Evolutionary conservation across 2,113 vertebrate genomes (phyloP).

Genomic region (Oriolus oriolus): DNA sequence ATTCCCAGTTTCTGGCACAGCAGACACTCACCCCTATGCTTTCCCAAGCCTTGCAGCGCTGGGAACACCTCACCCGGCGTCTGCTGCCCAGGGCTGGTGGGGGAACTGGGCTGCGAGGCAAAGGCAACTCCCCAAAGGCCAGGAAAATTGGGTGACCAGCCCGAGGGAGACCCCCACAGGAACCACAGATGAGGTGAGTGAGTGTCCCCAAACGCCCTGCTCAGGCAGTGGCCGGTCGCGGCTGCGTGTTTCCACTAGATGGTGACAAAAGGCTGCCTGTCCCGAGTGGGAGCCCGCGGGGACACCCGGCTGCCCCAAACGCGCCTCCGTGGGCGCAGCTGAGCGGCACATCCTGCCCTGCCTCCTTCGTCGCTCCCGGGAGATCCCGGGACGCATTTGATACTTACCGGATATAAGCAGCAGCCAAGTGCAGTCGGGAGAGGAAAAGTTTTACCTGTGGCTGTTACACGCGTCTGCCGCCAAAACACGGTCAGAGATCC

Average conservation of each 20-base stretch:
- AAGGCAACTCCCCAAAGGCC: background rate
- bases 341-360: background rate
- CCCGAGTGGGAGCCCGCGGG: background rate
- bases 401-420: background rate
- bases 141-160: background rate
- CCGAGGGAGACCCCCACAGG: rapidly evolving
- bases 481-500: background rate
- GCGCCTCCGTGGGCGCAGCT: background rate
- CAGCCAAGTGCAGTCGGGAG: rapidly evolving
- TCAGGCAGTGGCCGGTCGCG: background rate
- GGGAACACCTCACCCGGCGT: rapidly evolving
- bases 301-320: background rate
- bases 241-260: slow-evolving; percentile 20
- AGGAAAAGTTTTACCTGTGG: background rate
- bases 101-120: background rate
- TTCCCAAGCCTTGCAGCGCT: background rate
- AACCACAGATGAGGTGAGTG: no score
- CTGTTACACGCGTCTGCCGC: background rate
- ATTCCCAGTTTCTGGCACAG: background rate
- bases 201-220: background rate
- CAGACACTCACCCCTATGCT: background rate
- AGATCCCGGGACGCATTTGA: rapidly evolving
- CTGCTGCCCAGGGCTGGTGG: background rate
- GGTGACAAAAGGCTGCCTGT: slow-evolving; percentile 16
- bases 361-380: background rate